A percentile compares a stretch with the other conserved stretches of the same genome.
Conservation (phyloP, 2,797 vertebrate genomes). For the Apogon hyalosoma region DNA sequence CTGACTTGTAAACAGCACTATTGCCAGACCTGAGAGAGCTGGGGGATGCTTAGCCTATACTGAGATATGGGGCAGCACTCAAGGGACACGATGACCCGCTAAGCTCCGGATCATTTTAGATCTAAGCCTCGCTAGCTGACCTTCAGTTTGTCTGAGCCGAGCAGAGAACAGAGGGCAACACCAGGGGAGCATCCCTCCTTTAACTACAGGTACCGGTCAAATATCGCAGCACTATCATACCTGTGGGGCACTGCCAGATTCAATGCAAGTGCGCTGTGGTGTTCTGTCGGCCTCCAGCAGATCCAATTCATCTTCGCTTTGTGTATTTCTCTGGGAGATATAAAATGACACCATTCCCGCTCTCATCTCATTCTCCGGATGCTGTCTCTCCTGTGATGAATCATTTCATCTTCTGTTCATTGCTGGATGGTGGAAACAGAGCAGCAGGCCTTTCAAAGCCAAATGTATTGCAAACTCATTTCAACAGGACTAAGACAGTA, state of each 20-base stretch:
- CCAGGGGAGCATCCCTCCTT: constrained; percentile 27
- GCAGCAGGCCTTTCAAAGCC: constrained; percentile 58
- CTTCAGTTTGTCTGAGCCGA: constrained; percentile 41
- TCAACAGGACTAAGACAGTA: constrained; percentile 49
- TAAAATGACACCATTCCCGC: constrained; percentile 68
- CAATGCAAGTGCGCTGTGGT: constrained; percentile 18
- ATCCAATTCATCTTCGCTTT: constrained; percentile 64
- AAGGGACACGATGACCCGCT: constrained; percentile 44
- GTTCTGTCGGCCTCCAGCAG: constrained; percentile 42
- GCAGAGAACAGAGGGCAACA: constrained; percentile 16
- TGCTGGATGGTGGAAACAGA: constrained; percentile 53
- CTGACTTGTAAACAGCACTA: constrained; percentile 29
- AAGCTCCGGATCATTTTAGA: constrained; percentile 35
- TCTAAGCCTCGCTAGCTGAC: constrained; percentile 48
- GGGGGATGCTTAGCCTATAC: constrained; percentile 13
- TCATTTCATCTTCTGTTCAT: constrained; percentile 74
- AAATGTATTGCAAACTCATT: constrained; percentile 61
- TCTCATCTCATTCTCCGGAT: constrained; percentile 71
- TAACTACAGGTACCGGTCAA: constrained; percentile 55
- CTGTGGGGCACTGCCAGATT: constrained; percentile 34
- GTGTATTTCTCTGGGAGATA: constrained; percentile 70
- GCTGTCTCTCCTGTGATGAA: constrained; percentile 76
- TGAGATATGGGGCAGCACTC: constrained; percentile 40
- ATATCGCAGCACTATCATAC: constrained; percentile 29
- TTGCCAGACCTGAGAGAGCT: constrained; percentile 9